Percentiles rank a stretch among this genome's conserved stretches.
phyloP scores from a whole-genome alignment of 2,888 invertebrate genomes.

The Pegoplata infirma region DNA sequence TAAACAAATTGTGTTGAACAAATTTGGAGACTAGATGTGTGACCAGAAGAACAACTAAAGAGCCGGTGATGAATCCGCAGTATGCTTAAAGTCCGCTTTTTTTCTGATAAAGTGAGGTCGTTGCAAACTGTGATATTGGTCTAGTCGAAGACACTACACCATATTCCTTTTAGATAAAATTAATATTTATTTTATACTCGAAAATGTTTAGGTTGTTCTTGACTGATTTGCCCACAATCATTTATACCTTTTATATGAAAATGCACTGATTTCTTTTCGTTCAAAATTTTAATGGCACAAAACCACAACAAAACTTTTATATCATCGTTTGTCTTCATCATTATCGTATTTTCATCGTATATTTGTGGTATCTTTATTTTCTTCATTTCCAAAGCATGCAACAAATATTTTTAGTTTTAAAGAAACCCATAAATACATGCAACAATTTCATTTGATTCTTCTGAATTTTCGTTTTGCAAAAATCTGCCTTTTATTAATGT shows the following conservation, averaged over 20 bases:
- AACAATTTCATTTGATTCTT: slow-evolving; percentile 18
- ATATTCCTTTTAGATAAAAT: no score
- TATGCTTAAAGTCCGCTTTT: no score
- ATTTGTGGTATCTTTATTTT: neutral
- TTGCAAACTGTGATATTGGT: no score
- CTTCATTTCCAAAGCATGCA: slow-evolving; percentile 30
- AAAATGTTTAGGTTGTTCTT: neutral
- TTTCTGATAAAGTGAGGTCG: no score
- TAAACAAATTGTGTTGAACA: no score
- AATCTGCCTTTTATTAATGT: slow-evolving; percentile 7
- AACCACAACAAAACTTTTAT: slow-evolving; percentile 22
- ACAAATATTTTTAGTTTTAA: slow-evolving; percentile 29
- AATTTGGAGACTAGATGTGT: no score
- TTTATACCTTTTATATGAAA: neutral
- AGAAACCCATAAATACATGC: slow-evolving; percentile 21
- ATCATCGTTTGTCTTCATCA: slow-evolving; percentile 46
- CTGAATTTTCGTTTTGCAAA: neutral
- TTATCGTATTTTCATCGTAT: slow-evolving; percentile 43
- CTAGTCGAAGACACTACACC: no score
- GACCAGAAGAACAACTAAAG: no score
- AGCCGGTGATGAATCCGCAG: no score
- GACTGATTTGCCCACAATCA: neutral
- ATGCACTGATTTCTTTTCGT: slow-evolving; percentile 9
- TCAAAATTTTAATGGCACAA: slow-evolving; percentile 1
- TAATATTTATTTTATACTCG: no score